These are phyloP conservation scores for Hylomyscus alleni DNA, from an alignment of 2,797 vertebrate genomes.

Conservation along the genomic window DNA sequence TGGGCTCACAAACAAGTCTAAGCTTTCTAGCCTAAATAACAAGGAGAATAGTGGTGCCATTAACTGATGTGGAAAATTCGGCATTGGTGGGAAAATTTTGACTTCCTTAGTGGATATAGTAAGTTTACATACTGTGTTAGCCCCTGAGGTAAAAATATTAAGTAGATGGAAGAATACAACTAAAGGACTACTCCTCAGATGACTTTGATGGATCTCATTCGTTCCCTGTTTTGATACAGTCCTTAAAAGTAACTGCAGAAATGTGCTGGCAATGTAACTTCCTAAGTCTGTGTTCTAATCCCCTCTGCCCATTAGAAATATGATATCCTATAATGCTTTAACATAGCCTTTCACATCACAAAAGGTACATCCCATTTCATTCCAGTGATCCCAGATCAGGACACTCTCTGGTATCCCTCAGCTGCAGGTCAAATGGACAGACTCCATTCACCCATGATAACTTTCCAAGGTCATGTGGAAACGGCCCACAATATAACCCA, in stretches of 20 bases:
- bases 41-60: neutral
- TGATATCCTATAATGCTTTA: neutral
- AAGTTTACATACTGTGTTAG: constrained; percentile 47
- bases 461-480: neutral
- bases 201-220: neutral
- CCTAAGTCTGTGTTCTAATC: neutral
- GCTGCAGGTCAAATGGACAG: neutral
- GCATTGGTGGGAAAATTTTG: neutral
- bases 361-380: neutral
- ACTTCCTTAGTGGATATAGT: neutral
- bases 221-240: neutral
- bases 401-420: neutral
- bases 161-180: neutral
- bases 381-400: neutral
- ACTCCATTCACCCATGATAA: neutral
- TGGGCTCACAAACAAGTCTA: neutral
- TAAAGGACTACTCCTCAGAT: neutral
- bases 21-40: neutral
- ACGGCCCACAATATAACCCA: neutral
- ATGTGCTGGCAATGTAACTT: neutral
- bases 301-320: neutral
- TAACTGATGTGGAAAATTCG: constrained; percentile 24
- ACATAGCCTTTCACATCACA: no score
- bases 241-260: neutral
- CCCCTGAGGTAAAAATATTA: neutral